Conservation (phyloP, 2,888 invertebrate species). For the Tachina fera region DNA sequence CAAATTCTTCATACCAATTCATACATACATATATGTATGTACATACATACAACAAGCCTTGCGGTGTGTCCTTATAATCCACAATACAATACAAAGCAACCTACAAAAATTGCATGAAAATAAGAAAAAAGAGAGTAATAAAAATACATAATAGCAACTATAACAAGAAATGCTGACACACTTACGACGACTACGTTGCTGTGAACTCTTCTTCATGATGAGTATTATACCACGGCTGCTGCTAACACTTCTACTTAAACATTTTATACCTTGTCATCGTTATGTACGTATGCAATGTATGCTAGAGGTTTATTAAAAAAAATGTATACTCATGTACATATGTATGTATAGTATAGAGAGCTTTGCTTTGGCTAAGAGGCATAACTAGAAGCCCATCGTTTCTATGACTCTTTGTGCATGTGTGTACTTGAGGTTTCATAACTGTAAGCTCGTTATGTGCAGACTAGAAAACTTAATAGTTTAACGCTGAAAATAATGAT, state of each 20-base stretch:
- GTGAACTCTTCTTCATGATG: conserved; percentile 46
- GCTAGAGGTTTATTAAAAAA: conserved; percentile 46
- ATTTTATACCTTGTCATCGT: conserved; percentile 47
- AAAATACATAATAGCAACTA: conserved; percentile 2
- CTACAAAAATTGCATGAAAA: not conserved
- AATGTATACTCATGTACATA: not conserved
- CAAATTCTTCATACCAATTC: conserved; percentile 5
- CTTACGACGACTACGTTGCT: conserved; percentile 56
- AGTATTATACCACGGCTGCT: conserved; percentile 5
- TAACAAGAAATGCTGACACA: conserved; percentile 66
- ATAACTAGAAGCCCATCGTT: conserved; percentile 29
- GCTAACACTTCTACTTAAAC: conserved; percentile 1
- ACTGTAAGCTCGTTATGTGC: conserved; percentile 44
- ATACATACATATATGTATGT: conserved; percentile 29
- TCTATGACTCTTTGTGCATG: conserved; percentile 4
- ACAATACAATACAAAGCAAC: conserved; percentile 28
- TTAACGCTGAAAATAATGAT: conserved; percentile 53
- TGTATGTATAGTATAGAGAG: not conserved
- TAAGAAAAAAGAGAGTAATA: not conserved
- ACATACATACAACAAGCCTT: conserved; percentile 44
- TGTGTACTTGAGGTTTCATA: conserved; percentile 35
- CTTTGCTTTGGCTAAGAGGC: conserved; percentile 9
- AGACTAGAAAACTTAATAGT: conserved; percentile 23
- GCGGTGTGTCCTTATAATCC: conserved; percentile 72
- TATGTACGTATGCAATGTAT: not conserved